Base-by-base conservation (phyloP, 2,888 invertebrate species). In the Eremobia ochroleuca region DNA sequence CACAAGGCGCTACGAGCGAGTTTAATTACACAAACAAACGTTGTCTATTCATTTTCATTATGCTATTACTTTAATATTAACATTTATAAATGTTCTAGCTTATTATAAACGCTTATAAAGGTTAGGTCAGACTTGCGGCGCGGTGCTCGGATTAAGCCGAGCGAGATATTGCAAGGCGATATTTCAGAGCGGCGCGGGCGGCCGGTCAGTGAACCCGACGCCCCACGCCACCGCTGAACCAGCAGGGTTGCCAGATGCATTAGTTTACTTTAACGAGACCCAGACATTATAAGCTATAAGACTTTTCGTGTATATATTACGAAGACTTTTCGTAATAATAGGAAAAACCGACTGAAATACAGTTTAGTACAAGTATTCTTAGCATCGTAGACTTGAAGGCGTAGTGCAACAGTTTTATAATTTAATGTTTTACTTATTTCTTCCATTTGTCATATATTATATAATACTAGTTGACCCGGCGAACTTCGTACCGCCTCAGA, bases 151-250 rank as follows among this genome's bases (percentile, higher is more conserved):
- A 94, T 94, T 94, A 95, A 93, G 92, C 91, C 90, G 88, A 91
- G 92, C 92, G 88, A 93, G 94, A 95, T 95, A 96, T 96, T 94
- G 95, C 95, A 90, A 93, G 92, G 93, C 93, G 94, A 92, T 95
- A 94, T 95, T 95, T 93, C 94, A 93, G 94, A 92, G 92, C 91
- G 82, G 93, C 93, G 94, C 94, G 93, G 94, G 95, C 95, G 94
- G 93, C 86, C 93, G 96, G 96, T 93, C 96, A 91, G 85, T 89
- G 96, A 96, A 94, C 96, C 88, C 92, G 86, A 83, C 92, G 92
- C 94, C 94, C 93, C 95, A 93, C 92, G 92, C 93, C 91, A 89
- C 87, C 73, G 86, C 86, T 81, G 52, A 37, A 85, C 76, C 73
- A 81, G 61, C 90, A 95, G 94, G 95, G 95, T 85, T 95, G 94